These are phyloP conservation scores for Lasiommata megera DNA, from an alignment of 2,888 invertebrate species.

Conservation along the genomic window DNA sequence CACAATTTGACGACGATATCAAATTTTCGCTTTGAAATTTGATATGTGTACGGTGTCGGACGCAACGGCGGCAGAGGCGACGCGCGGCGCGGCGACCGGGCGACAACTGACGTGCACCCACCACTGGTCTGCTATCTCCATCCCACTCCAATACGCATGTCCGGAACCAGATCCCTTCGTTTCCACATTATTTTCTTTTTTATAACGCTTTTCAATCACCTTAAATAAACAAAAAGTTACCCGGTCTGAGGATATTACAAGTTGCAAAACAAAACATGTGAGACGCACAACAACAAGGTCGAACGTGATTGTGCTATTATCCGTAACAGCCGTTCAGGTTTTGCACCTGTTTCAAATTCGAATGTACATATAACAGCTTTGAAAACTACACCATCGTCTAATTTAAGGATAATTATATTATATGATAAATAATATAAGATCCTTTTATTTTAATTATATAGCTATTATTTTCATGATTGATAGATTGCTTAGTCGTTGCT, in stretches of 20 bases:
- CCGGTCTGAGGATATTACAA: slow-evolving; percentile 6
- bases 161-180: slow-evolving; percentile 63
- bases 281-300: slow-evolving; percentile 53
- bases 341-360: slow-evolving; percentile 54
- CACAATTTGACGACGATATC: slow-evolving; percentile 76
- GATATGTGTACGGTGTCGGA: slow-evolving; percentile 68
- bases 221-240: slow-evolving; percentile 11
- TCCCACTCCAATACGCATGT: slow-evolving; percentile 76
- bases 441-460: no score
- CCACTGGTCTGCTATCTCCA: slow-evolving; percentile 52
- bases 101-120: slow-evolving; percentile 63
- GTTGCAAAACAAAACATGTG: slow-evolving; percentile 34
- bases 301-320: slow-evolving; percentile 55
- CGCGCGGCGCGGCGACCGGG: slow-evolving; percentile 63
- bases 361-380: not conserved
- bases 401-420: not conserved
- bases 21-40: slow-evolving; percentile 79
- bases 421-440: no score
- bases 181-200: slow-evolving; percentile 28
- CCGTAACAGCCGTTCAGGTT: slow-evolving; percentile 54
- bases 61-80: slow-evolving; percentile 41
- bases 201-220: slow-evolving; percentile 24
- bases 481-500: no score
- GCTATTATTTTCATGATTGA: no score
- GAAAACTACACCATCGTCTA: not conserved